Evolutionary conservation across 2,797 vertebrate species (phyloP), one percentile per base, ranked within the genome.

Genomic region (Eulemur mongoz): DNA sequence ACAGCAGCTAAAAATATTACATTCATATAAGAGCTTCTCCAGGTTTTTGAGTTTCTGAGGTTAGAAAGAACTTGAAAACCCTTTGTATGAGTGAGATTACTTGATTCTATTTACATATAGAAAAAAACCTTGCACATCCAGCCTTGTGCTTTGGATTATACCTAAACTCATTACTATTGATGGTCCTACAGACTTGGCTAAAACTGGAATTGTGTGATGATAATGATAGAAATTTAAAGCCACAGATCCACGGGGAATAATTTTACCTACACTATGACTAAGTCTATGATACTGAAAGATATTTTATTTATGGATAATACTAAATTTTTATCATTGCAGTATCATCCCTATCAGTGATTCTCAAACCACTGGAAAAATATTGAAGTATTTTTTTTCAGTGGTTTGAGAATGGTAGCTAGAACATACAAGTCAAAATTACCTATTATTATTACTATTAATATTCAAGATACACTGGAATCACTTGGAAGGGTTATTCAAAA

Each of bases 1-100:
- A 94, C 93, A 85, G 94, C 88, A 76, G 89, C 96, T 96, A 95
- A 97, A 97, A 97, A 97, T 97, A 97, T 94, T 89, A 73, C 93
- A 91, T 95, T 95, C 63, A 5, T 52, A 85, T 48, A 90, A 75
- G 70, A 80, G 75, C 73, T 52, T 72, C 96, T 92, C 59, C 40
- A 63, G 88, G 69, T 80, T 97, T 94, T 92, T 81, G 75, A 90
- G n/a, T 90, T 95, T 93, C 88, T 13, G 63, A 94, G 45, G 61
- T 93, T 94, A 61, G 85, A 85, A 96, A 57, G 96, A 83, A 52
- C 83, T 87, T 63, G 69, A 67, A 90, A 95, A 65, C 20, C 76
- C 73, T 92, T 86, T 87, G 38, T 23, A 32, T 43, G 81, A 94
- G 18, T 61, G 48, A 92, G 79, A 89, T 45, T 54, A 38, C 80